These are phyloP conservation scores for Charanyca ferruginea DNA, from an alignment of 2,888 invertebrate genomes.

Conservation along the genomic window DNA sequence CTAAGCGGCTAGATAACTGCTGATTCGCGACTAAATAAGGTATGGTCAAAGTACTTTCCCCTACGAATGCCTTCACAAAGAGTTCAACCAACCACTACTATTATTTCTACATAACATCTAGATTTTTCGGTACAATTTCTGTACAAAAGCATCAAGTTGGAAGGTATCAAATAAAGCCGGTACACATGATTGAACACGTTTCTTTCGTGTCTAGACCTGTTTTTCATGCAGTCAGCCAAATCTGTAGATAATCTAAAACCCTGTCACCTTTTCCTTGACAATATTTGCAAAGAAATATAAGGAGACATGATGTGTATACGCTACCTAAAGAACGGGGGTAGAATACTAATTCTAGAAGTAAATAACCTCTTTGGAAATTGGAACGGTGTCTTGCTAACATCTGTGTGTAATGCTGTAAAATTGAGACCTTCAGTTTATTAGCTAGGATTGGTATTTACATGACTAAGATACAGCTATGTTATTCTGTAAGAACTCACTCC, in stretches of 20 bases:
- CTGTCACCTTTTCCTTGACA: slow-evolving; percentile 29
- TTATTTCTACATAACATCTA: not conserved
- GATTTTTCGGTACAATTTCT: not conserved
- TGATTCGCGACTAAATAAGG: too few relatives aligned
- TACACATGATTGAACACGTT: slow-evolving; percentile 26
- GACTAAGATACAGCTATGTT: too few relatives aligned
- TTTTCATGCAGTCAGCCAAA: slow-evolving; percentile 31
- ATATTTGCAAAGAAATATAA: slow-evolving; percentile 41
- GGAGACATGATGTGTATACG: slow-evolving; percentile 3
- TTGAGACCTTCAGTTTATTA: too few relatives aligned
- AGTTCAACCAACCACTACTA: too few relatives aligned
- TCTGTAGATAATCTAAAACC: slow-evolving; percentile 31
- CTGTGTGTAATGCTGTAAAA: too few relatives aligned
- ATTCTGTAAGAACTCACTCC: too few relatives aligned
- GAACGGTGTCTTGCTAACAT: not conserved
- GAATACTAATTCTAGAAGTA: slow-evolving; percentile 45
- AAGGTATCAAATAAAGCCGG: slow-evolving; percentile 9
- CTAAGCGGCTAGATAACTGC: too few relatives aligned
- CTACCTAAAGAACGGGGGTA: slow-evolving; percentile 6
- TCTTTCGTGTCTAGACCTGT: slow-evolving; percentile 39
- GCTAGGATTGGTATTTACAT: too few relatives aligned
- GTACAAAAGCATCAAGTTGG: not conserved
- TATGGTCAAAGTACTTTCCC: too few relatives aligned
- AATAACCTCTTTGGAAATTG: slow-evolving; percentile 21
- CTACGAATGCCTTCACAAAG: too few relatives aligned